phyloP scores from a whole-genome alignment of 1,140 invertebrate genomes.

The Orius insidiosus region DNA sequence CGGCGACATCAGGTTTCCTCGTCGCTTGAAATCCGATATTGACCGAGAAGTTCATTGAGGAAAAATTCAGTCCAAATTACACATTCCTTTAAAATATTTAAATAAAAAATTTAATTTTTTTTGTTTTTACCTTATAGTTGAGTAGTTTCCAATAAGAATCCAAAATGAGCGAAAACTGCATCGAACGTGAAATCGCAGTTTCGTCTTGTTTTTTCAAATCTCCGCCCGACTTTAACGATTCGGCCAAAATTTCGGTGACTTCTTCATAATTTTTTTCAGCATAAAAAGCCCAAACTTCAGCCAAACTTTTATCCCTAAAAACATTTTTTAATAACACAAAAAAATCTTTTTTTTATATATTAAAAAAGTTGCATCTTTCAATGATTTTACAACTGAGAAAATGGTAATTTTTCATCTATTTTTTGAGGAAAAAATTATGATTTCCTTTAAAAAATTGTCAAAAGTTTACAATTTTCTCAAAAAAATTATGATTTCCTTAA shows the following conservation, averaged over 20 bases:
- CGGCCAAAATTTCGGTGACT: slow-evolving; percentile 41
- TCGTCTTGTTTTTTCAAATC: slow-evolving; percentile 22
- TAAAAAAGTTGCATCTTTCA: too few species aligned
- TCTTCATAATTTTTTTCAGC: slow-evolving; percentile 42
- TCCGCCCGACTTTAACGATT: slow-evolving; percentile 35
- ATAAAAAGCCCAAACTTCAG: slow-evolving; percentile 37
- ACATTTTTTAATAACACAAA: too few species aligned
- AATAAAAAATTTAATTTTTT: too few species aligned
- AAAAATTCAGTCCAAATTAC: slow-evolving; percentile 57
- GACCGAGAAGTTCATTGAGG: slow-evolving; percentile 33
- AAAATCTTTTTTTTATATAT: too few species aligned
- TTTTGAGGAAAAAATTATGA: too few species aligned
- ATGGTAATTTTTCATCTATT: too few species aligned
- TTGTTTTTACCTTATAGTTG: slow-evolving; percentile 15
- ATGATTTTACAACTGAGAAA: too few species aligned
- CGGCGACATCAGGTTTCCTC: slow-evolving; percentile 39
- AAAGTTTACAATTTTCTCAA: too few species aligned
- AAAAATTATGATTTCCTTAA: too few species aligned
- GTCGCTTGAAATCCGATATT: slow-evolving; percentile 10
- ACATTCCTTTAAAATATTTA: slow-evolving; percentile 39
- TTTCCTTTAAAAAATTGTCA: too few species aligned
- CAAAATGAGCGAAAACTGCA: slow-evolving; percentile 27
- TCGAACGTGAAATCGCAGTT: slow-evolving; percentile 32
- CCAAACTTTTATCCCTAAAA: slow-evolving; percentile 35
- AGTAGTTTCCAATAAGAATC: slow-evolving; percentile 13